Percentiles rank a stretch among this genome's conserved stretches.
These are phyloP conservation scores for Leguminivora glycinivorella DNA, from an alignment of 1,140 invertebrate species.

Conservation along the genomic window DNA sequence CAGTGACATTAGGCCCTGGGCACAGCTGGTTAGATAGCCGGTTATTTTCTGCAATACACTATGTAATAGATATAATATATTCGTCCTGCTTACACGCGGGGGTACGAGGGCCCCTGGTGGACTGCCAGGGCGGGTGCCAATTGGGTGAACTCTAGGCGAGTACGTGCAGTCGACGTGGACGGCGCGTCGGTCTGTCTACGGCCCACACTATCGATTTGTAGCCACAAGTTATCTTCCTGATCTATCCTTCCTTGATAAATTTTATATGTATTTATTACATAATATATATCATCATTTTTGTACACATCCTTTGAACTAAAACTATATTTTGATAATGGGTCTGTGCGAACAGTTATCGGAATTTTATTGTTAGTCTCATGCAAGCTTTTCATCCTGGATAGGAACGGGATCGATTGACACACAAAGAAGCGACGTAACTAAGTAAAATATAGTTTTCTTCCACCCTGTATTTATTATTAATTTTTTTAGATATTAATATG, in stretches of 20 bases:
- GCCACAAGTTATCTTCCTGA: neutral
- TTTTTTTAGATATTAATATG: no score
- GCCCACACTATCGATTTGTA: constrained; percentile 38
- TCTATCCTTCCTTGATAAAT: neutral
- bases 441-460: no score
- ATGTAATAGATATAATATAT: neutral
- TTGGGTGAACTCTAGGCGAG: constrained; percentile 46
- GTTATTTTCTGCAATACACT: constrained; percentile 21
- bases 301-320: neutral
- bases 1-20: constrained; percentile 36
- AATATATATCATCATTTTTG: no score
- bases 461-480: no score
- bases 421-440: no score
- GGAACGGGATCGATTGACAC: no score
- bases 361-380: no score
- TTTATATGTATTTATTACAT: neutral
- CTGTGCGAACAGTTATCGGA: no score
- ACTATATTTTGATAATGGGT: no score
- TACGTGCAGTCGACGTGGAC: constrained; percentile 25
- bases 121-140: constrained; percentile 63
- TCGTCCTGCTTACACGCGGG: neutral
- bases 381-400: no score
- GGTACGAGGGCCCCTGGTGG: constrained; percentile 45
- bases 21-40: constrained; percentile 24
- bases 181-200: constrained; percentile 35